Conservation (phyloP, 2,888 invertebrate species). For the Mythimna ferrago region DNA sequence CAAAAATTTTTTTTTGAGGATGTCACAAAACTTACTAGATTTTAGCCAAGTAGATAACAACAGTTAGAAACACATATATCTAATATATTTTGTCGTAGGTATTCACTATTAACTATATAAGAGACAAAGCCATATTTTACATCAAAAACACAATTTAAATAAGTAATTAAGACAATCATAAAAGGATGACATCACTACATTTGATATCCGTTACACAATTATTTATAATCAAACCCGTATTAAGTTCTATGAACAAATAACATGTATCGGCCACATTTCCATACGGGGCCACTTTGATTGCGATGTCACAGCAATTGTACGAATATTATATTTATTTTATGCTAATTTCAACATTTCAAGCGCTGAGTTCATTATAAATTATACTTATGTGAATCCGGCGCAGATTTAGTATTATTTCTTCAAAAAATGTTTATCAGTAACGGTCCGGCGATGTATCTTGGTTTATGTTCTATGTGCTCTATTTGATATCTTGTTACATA, state of each 20-base stretch:
- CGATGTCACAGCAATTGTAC: constrained; percentile 82
- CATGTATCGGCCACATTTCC: constrained; percentile 74
- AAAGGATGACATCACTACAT: constrained; percentile 58
- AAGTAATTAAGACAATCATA: constrained; percentile 51
- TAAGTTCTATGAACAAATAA: constrained; percentile 62
- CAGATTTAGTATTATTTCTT: constrained; percentile 66
- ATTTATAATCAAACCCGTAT: constrained; percentile 62
- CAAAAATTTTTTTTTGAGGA: background rate
- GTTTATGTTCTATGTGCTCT: constrained; percentile 62
- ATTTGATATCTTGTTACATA: constrained; percentile 58
- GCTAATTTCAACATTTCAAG: constrained; percentile 81
- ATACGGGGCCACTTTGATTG: constrained; percentile 75
- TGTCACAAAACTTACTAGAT: background rate
- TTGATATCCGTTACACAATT: constrained; percentile 63
- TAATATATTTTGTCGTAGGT: background rate
- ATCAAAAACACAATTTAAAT: constrained; percentile 43
- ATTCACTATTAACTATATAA: background rate
- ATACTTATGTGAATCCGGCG: constrained; percentile 38
- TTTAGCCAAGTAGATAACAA: background rate
- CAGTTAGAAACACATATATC: background rate
- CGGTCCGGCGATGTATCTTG: constrained; percentile 69
- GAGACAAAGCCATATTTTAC: constrained; percentile 23
- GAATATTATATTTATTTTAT: constrained; percentile 85
- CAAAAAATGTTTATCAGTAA: constrained; percentile 72
- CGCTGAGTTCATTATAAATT: constrained; percentile 69